These are phyloP conservation scores for Chrysaora quinquecirrha DNA, from an alignment of 30 jellyfish, hydroid and myxozoan species.

Conservation along the genomic window DNA sequence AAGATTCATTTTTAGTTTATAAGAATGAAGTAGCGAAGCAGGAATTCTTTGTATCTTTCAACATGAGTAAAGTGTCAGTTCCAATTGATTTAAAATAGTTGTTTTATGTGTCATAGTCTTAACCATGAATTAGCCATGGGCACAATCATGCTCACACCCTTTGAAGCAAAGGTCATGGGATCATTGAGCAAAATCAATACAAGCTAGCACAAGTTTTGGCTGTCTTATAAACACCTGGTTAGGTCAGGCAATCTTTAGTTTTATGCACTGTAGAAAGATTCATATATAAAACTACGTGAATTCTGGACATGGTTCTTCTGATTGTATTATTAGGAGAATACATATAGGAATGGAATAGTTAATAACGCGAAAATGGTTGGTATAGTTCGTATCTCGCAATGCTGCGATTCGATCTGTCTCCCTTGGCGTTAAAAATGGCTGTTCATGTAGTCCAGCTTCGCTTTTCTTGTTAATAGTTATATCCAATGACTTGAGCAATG, in stretches of 20 bases:
- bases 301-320: too few species aligned
- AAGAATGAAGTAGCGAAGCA: not conserved
- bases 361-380: too few species aligned
- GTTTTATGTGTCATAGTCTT: constrained; percentile 50
- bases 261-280: not conserved
- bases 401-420: too few species aligned
- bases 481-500: not conserved
- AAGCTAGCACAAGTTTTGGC: constrained; percentile 24
- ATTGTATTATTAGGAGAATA: too few species aligned
- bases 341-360: too few species aligned
- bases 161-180: constrained; percentile 59
- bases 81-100: not conserved
- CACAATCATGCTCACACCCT: constrained; percentile 16
- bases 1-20: too few species aligned
- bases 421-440: too few species aligned
- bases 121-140: constrained; percentile 41
- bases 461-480: too few species aligned
- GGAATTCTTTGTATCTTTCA: not conserved
- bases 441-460: too few species aligned
- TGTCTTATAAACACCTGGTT: constrained; percentile 15
- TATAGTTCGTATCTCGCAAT: too few species aligned
- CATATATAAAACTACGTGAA: not conserved
- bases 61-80: not conserved
- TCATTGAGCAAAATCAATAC: constrained; percentile 43
- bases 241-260: constrained; percentile 45